Base-by-base conservation (phyloP, 2,888 invertebrate genomes). In the Alviniconcha strummeri region DNA sequence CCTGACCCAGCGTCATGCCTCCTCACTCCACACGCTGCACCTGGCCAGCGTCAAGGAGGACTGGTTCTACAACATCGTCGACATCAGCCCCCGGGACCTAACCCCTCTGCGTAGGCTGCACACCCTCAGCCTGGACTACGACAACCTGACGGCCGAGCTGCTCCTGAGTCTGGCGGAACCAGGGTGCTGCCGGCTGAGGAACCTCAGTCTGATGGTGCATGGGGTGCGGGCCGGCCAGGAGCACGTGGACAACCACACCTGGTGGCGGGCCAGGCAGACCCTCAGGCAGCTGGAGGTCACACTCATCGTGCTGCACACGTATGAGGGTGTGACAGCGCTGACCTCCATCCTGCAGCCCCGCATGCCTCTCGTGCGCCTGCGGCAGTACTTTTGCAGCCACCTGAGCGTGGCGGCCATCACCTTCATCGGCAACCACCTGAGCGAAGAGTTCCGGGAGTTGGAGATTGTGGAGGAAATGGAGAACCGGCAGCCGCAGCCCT, bases 1-100 rank as follows among this genome's bases (percentile, higher is more conserved):
- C 7, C 91, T 95, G 71, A 93, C 92, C 74, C 89, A 92, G 74
- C 92, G 94, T 88, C 95, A 95, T 83, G 92, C 96, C 78, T 94
- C 95, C 88, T 95, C 95, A 84, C 92, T 96, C 80, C 94, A 95
- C 85, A 94, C 95, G 86, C 94, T 96, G 75, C 96, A 96, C 89
- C 94, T 96, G 88, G 96, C 96, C 87, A 96, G 96, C 81, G 95
- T 96, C 60, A 96, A 96, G 93, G 96, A 96, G 92, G 96, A 96
- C 94, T 95, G 95, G 90, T 95, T 95, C 90, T 96, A 96, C 93
- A 94, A 95, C 81, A 94, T 95, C 79, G 92, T 94, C 60, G 94
- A 95, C 88, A 94, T 96, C 85, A 94, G 96, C 90, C 94, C 95
- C 81, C 92, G 94, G 81, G 92, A 95, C 86, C 95, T 96, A 88